These are phyloP conservation scores for Drosophila crucigera DNA, from an alignment of 2,888 invertebrate species.

Conservation along the genomic window DNA sequence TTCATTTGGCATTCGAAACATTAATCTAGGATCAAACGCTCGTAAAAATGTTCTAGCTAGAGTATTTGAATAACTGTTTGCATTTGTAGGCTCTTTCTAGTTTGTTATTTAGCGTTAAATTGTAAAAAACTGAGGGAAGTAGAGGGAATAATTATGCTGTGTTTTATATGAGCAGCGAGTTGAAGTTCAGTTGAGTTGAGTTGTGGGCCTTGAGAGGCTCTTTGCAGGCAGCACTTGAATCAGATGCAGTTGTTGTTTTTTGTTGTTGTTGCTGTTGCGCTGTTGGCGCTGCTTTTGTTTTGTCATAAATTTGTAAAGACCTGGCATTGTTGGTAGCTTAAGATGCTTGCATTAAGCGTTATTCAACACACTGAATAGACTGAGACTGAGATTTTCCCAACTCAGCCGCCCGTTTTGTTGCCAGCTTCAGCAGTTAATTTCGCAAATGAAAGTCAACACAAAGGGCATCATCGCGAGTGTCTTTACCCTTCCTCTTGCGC, in stretches of 20 bases:
- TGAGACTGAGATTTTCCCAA: not conserved
- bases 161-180: constrained; percentile 56
- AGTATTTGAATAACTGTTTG: constrained; percentile 11
- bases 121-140: constrained; percentile 15
- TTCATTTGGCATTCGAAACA: rapidly evolving
- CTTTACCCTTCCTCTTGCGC: not conserved
- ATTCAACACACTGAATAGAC: constrained; percentile 53
- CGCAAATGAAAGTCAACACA: constrained; percentile 52
- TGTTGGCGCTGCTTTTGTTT: constrained; percentile 51
- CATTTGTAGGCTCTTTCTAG: not conserved
- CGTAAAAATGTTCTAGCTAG: not conserved
- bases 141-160: constrained; percentile 57
- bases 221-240: constrained; percentile 59
- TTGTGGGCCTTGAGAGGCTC: constrained; percentile 52
- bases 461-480: not conserved
- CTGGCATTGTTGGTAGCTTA: constrained; percentile 28
- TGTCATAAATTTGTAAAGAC: constrained; percentile 58
- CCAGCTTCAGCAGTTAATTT: constrained; percentile 59
- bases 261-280: constrained; percentile 24
- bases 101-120: constrained; percentile 37
- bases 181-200: constrained; percentile 46
- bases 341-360: constrained; percentile 65
- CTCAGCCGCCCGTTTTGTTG: constrained; percentile 14
- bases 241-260: constrained; percentile 38
- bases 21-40: no score